Conservation (phyloP, 2,797 vertebrate genomes). For the Ficedula albicollis region DNA sequence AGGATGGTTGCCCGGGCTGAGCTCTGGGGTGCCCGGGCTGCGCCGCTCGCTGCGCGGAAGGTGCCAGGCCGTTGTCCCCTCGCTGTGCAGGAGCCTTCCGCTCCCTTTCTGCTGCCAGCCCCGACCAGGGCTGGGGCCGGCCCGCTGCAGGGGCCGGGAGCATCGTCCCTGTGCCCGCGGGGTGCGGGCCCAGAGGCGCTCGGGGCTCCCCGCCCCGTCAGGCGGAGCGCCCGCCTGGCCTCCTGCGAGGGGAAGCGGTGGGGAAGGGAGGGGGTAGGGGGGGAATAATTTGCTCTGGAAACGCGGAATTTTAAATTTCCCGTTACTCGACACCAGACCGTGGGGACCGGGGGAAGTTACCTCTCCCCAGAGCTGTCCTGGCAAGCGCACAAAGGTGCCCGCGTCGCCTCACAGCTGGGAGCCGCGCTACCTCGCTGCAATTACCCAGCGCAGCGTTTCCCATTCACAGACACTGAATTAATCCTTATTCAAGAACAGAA, state of each 20-base stretch:
- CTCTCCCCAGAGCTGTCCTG: constrained; percentile 15
- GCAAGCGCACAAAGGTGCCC: constrained; percentile 12
- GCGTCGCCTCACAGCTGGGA: constrained; percentile 33
- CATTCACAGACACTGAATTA: constrained; percentile 4
- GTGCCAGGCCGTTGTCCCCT: too few species aligned
- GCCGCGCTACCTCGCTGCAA: constrained; percentile 15
- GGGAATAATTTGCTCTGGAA: not conserved
- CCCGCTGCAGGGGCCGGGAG: too few species aligned
- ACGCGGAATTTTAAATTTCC: not conserved
- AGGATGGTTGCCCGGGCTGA: too few species aligned
- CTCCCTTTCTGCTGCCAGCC: too few species aligned
- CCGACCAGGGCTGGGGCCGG: too few species aligned
- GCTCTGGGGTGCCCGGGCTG: not conserved
- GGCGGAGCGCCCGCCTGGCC: not conserved
- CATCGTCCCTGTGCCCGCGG: accelerated
- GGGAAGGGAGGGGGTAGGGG: too few species aligned
- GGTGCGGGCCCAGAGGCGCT: not conserved
- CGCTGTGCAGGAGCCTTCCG: accelerated
- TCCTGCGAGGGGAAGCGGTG: not conserved
- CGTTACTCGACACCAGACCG: not conserved
- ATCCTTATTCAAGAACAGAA: not conserved
- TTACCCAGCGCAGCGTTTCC: not conserved
- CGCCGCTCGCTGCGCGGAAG: not conserved
- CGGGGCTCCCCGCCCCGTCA: not conserved
- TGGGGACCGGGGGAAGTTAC: not conserved